Evolutionary conservation across 2,113 vertebrate species (phyloP).

Genomic region (Ivindomyrus marchei): DNA sequence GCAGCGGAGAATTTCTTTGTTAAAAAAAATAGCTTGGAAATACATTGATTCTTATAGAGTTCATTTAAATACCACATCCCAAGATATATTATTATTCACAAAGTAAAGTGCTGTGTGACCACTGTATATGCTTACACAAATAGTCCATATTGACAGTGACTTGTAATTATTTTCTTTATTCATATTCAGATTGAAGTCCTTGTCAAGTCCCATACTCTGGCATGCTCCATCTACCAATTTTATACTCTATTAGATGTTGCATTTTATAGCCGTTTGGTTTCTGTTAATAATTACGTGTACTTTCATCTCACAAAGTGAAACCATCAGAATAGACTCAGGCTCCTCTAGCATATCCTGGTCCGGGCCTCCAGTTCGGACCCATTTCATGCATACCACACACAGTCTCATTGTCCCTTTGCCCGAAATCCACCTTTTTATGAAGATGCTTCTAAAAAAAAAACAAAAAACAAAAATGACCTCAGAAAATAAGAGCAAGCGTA

Average conservation of each 20-base stretch:
- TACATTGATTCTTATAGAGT: background rate
- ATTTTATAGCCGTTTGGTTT: background rate
- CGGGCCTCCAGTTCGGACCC: background rate
- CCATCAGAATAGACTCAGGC: background rate
- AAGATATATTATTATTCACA: background rate
- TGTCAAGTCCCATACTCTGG: background rate
- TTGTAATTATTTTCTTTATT: background rate
- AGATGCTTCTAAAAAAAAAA: background rate
- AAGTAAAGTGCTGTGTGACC: background rate
- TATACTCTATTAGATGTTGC: slow-evolving; percentile 4
- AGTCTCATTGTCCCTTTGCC: background rate
- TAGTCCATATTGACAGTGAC: background rate
- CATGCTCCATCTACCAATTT: background rate
- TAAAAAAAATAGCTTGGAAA: background rate
- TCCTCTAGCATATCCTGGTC: background rate
- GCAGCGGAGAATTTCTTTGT: background rate
- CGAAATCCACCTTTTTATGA: background rate
- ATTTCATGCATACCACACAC: background rate
- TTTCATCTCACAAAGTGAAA: slow-evolving; percentile 1
- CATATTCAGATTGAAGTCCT: background rate
- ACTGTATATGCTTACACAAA: background rate
- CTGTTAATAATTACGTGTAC: background rate
- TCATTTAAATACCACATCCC: background rate
- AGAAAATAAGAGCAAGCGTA: background rate
- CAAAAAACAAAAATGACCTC: background rate